A percentile compares a stretch with the other conserved stretches of the same genome.
phyloP scores from a whole-genome alignment of 2,888 invertebrate genomes.

The Lasioglossum zephyrum region DNA sequence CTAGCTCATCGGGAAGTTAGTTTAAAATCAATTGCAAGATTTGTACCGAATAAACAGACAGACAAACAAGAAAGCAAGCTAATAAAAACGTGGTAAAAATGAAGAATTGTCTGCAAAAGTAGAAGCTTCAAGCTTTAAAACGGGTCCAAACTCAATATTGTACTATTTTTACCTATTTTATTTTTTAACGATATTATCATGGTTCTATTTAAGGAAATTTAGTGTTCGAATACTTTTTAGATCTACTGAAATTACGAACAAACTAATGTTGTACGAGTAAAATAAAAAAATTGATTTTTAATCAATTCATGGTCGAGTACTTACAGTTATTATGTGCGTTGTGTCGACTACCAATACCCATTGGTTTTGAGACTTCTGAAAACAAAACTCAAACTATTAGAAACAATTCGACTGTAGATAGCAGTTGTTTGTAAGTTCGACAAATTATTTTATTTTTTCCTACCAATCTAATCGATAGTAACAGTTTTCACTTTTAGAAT shows the following conservation, averaged over 20 bases:
- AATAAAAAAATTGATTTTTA: background rate
- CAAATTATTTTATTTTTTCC: background rate
- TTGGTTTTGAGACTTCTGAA: conserved; percentile 9
- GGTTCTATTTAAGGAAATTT: too few species aligned
- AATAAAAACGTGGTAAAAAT: too few species aligned
- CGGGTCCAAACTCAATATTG: too few species aligned
- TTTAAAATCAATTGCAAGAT: too few species aligned
- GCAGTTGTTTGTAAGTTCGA: background rate
- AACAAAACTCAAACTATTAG: background rate
- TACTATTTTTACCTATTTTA: too few species aligned
- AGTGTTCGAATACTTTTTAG: too few species aligned
- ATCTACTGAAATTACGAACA: background rate
- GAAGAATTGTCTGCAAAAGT: too few species aligned
- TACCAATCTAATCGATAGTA: background rate
- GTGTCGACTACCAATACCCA: background rate
- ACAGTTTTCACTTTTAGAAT: background rate
- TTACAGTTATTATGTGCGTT: background rate
- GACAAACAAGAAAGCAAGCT: too few species aligned
- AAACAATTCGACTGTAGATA: background rate
- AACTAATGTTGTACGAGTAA: background rate
- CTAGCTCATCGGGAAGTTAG: too few species aligned
- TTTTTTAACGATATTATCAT: too few species aligned
- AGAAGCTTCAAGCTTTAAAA: too few species aligned
- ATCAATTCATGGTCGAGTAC: background rate
- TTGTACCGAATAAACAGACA: too few species aligned